Percentiles rank a stretch among this genome's conserved stretches.
phyloP scores from a whole-genome alignment of 2,113 vertebrate species.

The Beaufortia kweichowensis region DNA sequence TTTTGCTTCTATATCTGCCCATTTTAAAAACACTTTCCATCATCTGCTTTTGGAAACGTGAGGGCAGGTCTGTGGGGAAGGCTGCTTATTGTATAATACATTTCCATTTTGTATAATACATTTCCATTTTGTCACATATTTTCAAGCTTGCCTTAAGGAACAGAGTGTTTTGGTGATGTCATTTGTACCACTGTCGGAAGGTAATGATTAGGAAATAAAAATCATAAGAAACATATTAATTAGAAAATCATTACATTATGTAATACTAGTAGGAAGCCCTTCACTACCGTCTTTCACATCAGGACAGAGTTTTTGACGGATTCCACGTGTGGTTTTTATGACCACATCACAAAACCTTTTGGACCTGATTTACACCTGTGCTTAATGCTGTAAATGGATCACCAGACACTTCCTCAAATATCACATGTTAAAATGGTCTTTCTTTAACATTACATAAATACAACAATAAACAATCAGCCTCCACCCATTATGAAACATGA shows the following conservation, averaged over 20 bases:
- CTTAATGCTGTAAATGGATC: not conserved
- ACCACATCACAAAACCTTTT: too few relatives aligned
- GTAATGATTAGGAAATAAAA: not conserved
- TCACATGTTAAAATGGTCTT: not conserved
- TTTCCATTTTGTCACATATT: not conserved
- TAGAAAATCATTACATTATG: not conserved
- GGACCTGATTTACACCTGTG: too few relatives aligned
- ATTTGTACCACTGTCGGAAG: not conserved
- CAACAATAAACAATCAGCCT: not conserved
- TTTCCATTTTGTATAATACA: not conserved
- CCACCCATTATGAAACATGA: constrained; percentile 3
- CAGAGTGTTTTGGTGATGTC: not conserved
- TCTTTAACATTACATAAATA: not conserved
- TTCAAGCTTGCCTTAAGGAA: not conserved
- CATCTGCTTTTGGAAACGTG: not conserved
- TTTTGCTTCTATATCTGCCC: not conserved
- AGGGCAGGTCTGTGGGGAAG: not conserved
- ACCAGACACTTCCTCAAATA: not conserved
- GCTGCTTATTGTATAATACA: not conserved
- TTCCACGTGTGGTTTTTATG: too few relatives aligned
- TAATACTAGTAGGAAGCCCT: not conserved
- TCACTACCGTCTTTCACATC: not conserved
- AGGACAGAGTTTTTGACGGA: not conserved
- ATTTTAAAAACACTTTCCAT: not conserved
- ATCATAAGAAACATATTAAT: not conserved